Evolutionary conservation across 2,797 vertebrate species (phyloP).

Genomic region (Malurus leucopterus): DNA sequence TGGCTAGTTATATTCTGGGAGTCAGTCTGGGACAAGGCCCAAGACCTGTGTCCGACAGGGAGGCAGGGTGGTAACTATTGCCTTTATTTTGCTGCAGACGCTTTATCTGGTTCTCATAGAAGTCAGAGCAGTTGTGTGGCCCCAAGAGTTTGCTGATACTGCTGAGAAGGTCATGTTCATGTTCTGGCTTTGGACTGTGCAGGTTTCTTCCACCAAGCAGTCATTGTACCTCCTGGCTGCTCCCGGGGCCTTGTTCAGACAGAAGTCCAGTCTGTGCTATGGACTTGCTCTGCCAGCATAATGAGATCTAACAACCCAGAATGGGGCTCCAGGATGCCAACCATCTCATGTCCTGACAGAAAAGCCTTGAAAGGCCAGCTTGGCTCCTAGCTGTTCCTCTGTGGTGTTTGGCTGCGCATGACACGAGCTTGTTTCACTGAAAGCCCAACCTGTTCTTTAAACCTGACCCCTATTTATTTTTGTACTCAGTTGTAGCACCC

Average conservation of each 20-base stretch:
- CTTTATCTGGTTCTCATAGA: background rate
- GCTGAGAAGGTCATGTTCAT: background rate
- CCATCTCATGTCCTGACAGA: background rate
- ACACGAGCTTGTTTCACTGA: background rate
- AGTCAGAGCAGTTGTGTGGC: background rate
- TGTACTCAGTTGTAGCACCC: constrained; percentile 55
- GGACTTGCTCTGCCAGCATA: background rate
- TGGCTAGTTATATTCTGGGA: background rate
- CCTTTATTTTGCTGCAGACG: background rate
- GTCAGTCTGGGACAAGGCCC: background rate
- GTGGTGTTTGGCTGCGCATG: background rate
- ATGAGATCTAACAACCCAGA: background rate
- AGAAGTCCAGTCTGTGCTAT: background rate
- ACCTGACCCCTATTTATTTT: background rate
- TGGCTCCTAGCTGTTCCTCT: background rate
- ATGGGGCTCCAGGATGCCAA: background rate
- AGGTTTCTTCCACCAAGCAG: background rate
- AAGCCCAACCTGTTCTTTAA: background rate
- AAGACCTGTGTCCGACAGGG: background rate
- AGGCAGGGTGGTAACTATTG: background rate
- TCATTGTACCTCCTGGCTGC: background rate
- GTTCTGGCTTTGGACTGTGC: background rate
- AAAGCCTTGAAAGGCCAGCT: background rate
- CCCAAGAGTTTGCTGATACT: background rate
- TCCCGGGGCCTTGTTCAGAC: background rate